Conservation (phyloP, 2,113 vertebrate species). For the Brachypteracias leptosomus region DNA sequence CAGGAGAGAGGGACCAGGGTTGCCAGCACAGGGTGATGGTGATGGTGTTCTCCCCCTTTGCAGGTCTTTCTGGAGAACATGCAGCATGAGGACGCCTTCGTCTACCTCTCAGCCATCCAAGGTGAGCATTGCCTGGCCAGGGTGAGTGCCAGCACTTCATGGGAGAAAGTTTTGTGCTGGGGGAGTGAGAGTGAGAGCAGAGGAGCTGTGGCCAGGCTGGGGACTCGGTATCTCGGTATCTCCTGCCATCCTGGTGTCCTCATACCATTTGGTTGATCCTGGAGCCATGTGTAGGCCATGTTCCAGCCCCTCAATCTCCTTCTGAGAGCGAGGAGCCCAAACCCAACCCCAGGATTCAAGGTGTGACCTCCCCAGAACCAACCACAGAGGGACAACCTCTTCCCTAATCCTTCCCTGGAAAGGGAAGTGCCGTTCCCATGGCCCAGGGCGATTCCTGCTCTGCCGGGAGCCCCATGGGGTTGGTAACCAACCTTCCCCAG, state of each 20-base stretch:
- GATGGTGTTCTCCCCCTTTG: neutral
- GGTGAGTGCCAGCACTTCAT: rapidly evolving
- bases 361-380: too few species aligned
- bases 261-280: rapidly evolving
- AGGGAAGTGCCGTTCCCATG: neutral
- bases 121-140: constrained; percentile 67
- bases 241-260: neutral
- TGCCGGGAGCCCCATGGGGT: neutral
- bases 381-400: too few species aligned
- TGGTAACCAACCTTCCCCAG: neutral
- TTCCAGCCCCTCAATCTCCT: neutral
- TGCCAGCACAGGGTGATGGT: neutral
- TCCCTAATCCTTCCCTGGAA: neutral
- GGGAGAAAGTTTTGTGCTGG: neutral
- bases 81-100: constrained; percentile 89
- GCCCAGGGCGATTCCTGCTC: rapidly evolving
- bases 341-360: too few species aligned
- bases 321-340: neutral
- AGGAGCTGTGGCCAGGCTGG: rapidly evolving
- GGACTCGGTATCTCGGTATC: rapidly evolving
- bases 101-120: constrained; percentile 98
- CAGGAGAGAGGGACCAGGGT: neutral
- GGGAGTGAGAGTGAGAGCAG: neutral
- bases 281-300: rapidly evolving
- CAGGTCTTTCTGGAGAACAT: constrained; percentile 93